phyloP scores from a whole-genome alignment of 2,888 invertebrate genomes.

The Phlogophora meticulosa region DNA sequence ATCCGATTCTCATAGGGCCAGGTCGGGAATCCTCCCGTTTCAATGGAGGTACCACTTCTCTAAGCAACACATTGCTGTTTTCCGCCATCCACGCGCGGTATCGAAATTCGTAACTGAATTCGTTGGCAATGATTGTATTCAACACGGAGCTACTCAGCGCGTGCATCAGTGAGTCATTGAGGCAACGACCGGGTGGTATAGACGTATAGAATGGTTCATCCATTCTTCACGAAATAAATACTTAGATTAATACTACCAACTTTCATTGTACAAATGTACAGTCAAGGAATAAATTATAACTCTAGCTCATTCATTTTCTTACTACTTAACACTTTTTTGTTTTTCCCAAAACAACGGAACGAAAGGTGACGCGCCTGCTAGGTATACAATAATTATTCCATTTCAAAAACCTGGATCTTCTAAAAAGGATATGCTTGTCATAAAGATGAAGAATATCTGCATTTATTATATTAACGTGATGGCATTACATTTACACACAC shows the following conservation, averaged over 20 bases:
- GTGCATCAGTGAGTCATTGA: slow-evolving; percentile 82
- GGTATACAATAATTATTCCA: too few species aligned
- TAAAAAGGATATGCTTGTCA: not conserved
- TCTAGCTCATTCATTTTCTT: too few species aligned
- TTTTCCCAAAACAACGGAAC: not conserved
- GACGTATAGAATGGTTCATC: slow-evolving; percentile 69
- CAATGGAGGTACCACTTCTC: too few species aligned
- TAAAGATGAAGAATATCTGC: slow-evolving; percentile 22
- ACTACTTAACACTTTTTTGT: not conserved
- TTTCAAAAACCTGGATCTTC: too few species aligned
- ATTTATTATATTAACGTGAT: slow-evolving; percentile 53
- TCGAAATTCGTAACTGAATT: slow-evolving; percentile 68
- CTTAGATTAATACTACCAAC: slow-evolving; percentile 41
- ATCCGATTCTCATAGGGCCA: too few species aligned
- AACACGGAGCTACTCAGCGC: slow-evolving; percentile 67
- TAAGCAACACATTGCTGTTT: too few species aligned
- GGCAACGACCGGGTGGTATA: slow-evolving; percentile 76
- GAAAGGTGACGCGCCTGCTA: not conserved
- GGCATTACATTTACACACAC: slow-evolving; percentile 35
- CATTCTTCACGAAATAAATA: slow-evolving; percentile 64
- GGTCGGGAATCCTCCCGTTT: too few species aligned
- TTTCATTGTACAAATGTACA: not conserved
- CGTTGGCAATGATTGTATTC: slow-evolving; percentile 72
- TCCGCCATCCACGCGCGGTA: too few species aligned
- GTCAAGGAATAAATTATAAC: slow-evolving; percentile 6